Base-by-base conservation (phyloP, 2,797 vertebrate species). In the Thamnophis elegans region DNA sequence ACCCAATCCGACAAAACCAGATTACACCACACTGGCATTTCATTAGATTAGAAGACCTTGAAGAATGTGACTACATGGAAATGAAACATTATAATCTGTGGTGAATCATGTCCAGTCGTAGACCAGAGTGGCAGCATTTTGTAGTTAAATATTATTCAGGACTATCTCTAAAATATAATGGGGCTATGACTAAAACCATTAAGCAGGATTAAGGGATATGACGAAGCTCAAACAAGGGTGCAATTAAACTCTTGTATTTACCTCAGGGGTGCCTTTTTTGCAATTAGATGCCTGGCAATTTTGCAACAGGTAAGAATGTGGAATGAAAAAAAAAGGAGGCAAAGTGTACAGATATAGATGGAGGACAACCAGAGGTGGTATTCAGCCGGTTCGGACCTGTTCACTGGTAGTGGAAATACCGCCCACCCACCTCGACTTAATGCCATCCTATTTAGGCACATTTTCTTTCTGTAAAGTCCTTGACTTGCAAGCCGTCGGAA, bases 21-120 rank as follows among this genome's bases (percentile, higher is more conserved):
- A 94, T 89, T 87, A 18, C n/a, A 92, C 22, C 7, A 88, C 5
- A 12, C 65, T 90, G 92, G 60, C 60, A 90, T 95, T 90, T 95
- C 95, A 73, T 89, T 82, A 90, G 78, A 10, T 89, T 86, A 91
- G 78, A 8, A 2, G 85, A 42, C 56, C 90, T 5, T 91, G 53
- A 85, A 92, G 85, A 91, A 94, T 82, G 28, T 92, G 59, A 0
- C 85, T 85, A 9, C 4, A 1, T 8, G 51, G 88, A 94, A 93
- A 32, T 73, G 89, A 73, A 93, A 51, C 62, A 89, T 54, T 0
- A 0, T 26, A 90, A 92, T 62, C 8, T 10, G 56, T 82, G 53
- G 55, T 90, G 53, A 87, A 51, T 32, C 60, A 62, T 16, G 36
- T 20, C 78, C 18, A 65, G 36, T n/a, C 32, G 47, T 36, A 87